phyloP scores from a whole-genome alignment of 1,140 invertebrate genomes.

The Goniozus legneri region DNA sequence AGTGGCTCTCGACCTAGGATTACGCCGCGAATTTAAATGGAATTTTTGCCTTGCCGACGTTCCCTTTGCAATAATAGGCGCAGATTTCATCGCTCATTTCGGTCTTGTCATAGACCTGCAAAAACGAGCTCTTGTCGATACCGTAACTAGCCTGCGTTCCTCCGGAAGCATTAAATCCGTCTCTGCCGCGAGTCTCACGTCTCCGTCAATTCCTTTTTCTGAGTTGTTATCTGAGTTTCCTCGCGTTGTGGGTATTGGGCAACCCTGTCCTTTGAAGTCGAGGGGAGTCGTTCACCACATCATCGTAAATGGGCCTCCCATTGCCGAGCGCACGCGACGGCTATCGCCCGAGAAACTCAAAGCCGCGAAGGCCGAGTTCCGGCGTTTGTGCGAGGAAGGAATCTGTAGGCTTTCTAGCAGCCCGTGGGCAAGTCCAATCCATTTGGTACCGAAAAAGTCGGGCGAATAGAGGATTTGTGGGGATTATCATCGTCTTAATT shows the following conservation, averaged over 20 bases:
- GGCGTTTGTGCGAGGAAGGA: not conserved
- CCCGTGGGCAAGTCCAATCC: not conserved
- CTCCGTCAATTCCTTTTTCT: too few relatives aligned
- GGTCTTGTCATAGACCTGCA: conserved; percentile 15
- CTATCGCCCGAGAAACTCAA: not conserved
- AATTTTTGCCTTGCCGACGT: conserved; percentile 38
- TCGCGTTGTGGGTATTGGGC: too few relatives aligned
- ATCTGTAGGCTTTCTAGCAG: not conserved
- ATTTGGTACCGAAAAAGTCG: not conserved
- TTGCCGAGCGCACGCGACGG: not conserved
- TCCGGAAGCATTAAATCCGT: not conserved
- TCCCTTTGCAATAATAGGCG: conserved; percentile 34
- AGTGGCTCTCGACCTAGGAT: conserved; percentile 23
- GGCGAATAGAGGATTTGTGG: not conserved
- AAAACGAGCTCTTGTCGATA: conserved; percentile 11
- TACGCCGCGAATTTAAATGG: conserved; percentile 30
- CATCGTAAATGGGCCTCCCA: not conserved
- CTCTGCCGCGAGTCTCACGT: not conserved
- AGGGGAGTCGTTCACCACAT: not conserved
- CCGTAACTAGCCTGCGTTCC: not conserved
- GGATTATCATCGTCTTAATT: not conserved
- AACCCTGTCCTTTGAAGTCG: not conserved
- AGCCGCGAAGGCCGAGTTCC: not conserved
- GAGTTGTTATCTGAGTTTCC: too few relatives aligned
- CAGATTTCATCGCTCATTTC: conserved; percentile 20